Evolutionary conservation across 2,113 vertebrate species (phyloP), one percentile per base, ranked within the genome.

Genomic region (Anser cygnoides): DNA sequence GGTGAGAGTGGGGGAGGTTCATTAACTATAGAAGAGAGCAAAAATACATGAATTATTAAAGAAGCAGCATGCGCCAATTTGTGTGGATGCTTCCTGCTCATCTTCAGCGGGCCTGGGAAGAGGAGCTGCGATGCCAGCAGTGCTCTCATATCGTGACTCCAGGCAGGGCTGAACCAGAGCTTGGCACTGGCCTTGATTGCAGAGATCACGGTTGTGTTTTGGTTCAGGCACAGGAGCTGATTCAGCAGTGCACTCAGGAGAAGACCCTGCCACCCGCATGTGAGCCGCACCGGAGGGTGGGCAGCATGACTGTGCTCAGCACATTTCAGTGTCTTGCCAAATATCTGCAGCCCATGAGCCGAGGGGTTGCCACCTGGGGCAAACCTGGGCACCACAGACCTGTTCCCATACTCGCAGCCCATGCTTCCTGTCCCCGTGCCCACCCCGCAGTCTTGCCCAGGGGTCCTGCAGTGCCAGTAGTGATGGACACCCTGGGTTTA

Each of bases 21-120:
- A 97, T 97, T 98, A 98, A 95, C 97, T 97, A 96, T 93, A 95
- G 94, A 98, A 97, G 96, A 97, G 96, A 97, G 89, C 81, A 97
- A 94, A 97, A 97, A 96, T 97, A 92, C 96, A 98, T 98, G 97
- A 98, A 97, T 97, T 97, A 98, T 98, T 97, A 95, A 98, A 97
- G 94, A 93, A 96, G 82, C 17, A 18, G 68, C 68, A 67, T 54
- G 92, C 93, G 95, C 95, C 96, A 96, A 95, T 95, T 96, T 97
- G 84, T 92, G 84, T 92, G 89, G 94, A 81, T 95, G 95, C 90
- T 97, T 97, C 96, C 96, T 96, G 94, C 91, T 97, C 92, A 96
- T 97, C 95, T 97, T 97, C 93, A 96, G 85, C 70, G 87, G 61
- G 79, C 92, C 93, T 76, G 78, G 81, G 89, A 96, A 94, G 92